Conservation (phyloP, 2,113 vertebrate genomes). For the Chamaetylas fuelleborni region DNA sequence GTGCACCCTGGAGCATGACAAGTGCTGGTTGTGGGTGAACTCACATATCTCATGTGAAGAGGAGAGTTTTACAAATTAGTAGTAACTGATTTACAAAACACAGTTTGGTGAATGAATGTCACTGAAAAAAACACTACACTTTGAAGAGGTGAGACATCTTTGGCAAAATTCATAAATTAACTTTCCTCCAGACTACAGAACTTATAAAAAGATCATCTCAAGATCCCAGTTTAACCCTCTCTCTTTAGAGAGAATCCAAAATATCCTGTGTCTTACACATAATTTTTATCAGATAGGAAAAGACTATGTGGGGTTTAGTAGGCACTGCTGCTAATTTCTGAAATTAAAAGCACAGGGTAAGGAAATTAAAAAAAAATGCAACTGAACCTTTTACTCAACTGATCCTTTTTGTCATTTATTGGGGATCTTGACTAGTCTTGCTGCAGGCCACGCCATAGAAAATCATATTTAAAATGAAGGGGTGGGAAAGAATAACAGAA, state of each 20-base stretch:
- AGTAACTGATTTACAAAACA: neutral
- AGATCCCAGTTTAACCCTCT: neutral
- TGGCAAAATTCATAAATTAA: neutral
- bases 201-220: neutral
- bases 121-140: neutral
- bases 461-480: neutral
- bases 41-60: neutral
- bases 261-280: neutral
- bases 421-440: neutral
- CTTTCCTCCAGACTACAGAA: neutral
- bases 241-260: neutral
- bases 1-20: rapidly evolving
- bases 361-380: neutral
- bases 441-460: neutral
- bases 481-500: neutral
- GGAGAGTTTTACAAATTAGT: neutral
- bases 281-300: neutral
- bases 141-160: neutral
- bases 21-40: neutral
- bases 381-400: neutral
- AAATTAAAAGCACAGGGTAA: neutral
- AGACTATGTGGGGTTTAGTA: neutral
- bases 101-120: neutral
- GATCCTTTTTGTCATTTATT: neutral
- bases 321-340: neutral